Base-by-base conservation (phyloP, 1,140 invertebrate species). In the Danaus melanippus region DNA sequence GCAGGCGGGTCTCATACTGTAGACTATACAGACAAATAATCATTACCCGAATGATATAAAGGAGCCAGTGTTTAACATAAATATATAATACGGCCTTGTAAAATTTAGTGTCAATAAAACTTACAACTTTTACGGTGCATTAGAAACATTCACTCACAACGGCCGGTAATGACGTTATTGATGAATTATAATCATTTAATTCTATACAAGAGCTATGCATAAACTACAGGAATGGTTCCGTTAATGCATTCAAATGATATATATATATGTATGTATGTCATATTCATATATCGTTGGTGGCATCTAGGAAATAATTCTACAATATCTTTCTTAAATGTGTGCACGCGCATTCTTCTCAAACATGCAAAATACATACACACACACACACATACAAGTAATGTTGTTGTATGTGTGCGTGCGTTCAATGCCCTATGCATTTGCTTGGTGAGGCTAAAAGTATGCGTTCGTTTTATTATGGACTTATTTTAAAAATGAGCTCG, bases 271-370 rank as follows among this genome's bases (percentile, higher is more conserved):
- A 52, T 50, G 12, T 56, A 55, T 55, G 58, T 60, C 58, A 60
- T 60, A 55, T 67, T 66, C 67, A 71, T 77, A 67, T 76, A 78
- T 76, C 74, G 72, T 56, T 61, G 17, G 74, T 70, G 65, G 62
- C 79, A 81, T 86, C 83, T 84, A 84, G 79, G 80, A 84, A 86
- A 86, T 86, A 84, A 82, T 82, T 86, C 74, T 73, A 78, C 82
- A 79, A 86, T 84, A 86, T 86, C 77, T 83, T 75, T 79, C 69
- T 75, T 80, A 68, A 76, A 66, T 71, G 74, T 78, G 76, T 76
- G 69, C 58, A 72, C 62, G 79, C 79, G 80, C 83, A 86, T 86
- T 86, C 83, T 84, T 84, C 79, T 66, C 83, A 73, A 60, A 86
- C 83, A 86, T 79, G 79, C 82, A 84, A 85, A 85, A 79, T 32